Base-by-base conservation (phyloP, 2,797 vertebrate genomes). In the Tarsius wallacei region DNA sequence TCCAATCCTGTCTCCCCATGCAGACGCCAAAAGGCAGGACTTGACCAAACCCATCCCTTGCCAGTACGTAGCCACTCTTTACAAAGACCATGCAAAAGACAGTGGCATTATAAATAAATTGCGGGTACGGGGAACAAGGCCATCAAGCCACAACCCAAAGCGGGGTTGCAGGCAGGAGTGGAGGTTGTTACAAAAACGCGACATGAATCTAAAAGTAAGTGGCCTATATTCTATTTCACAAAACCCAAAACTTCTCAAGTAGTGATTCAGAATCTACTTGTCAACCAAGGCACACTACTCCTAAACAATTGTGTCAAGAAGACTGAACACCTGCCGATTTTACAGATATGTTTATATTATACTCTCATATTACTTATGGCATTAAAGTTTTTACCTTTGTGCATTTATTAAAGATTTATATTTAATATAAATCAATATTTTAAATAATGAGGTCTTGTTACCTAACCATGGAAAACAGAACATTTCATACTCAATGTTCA, bases 341-440 rank as follows among this genome's bases (percentile, higher is more conserved):
- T 77, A 26, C 21, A 86, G 31, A 83, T 53, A 31, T 36, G 15
- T 83, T 89, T 88, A 91, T 68, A 66, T 31, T 94, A 33, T 24
- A 83, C 21, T 93, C 93, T 70, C 28, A 70, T 2, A 97, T 90
- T 91, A 87, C 15, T 92, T 33, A 24, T 24, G 73, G 78, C 57
- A 15, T 47, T 90, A 66, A 83, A 94, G 68, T 59, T 90, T 88
- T 73, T 87, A 89, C n/a, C 87, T 17, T 71, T 73, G 26, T 78
- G 5, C 6, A 84, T 82, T 86, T 94, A 91, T 80, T 81, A 47
- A 91, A 81, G 47, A 55, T 95, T 81, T 76, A 59, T n/a, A n/a
- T n/a, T n/a, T n/a, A n/a, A n/a, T n/a, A n/a, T n/a, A n/a, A n/a
- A 84, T 28, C 93, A 63, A 53, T 42, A 88, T 88, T 97, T 88